phyloP scores from a whole-genome alignment of 2,113 vertebrate species.

The Odontesthes bonariensis region DNA sequence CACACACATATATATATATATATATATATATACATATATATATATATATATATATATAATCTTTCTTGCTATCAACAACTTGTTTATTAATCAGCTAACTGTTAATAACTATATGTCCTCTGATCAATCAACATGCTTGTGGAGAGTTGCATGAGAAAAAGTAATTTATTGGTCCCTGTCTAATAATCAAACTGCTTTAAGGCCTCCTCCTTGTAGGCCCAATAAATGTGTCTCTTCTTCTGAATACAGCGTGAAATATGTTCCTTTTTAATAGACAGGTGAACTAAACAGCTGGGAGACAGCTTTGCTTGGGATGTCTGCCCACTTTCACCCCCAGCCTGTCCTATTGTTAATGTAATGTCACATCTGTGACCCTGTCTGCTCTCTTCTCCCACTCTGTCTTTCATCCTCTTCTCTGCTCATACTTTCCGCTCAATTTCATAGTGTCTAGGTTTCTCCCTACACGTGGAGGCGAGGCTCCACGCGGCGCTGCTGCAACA shows the following conservation, averaged over 20 bases:
- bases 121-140: not conserved
- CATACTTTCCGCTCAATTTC: conserved; percentile 83
- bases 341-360: conserved; percentile 75
- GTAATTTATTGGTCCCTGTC: conserved; percentile 73
- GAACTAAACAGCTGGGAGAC: conserved; percentile 80
- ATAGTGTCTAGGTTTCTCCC: conserved; percentile 70
- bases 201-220: conserved; percentile 48
- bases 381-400: conserved; percentile 60
- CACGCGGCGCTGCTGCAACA: conserved; percentile 16
- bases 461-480: conserved; percentile 55
- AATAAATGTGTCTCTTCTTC: conserved; percentile 78
- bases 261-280: conserved; percentile 84
- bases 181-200: conserved; percentile 63
- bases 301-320: conserved; percentile 77
- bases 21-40: too few species aligned
- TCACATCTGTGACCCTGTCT: conserved; percentile 84
- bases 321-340: conserved; percentile 75
- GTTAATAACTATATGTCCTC: not conserved
- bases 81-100: not conserved
- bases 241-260: conserved; percentile 75
- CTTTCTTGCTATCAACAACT: not conserved
- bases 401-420: conserved; percentile 76
- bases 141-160: conserved; percentile 28
- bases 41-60: too few species aligned
- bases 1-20: too few species aligned